Evolutionary conservation across 1,140 invertebrate genomes (phyloP).

Genomic region (Mylabris phalerata): DNA sequence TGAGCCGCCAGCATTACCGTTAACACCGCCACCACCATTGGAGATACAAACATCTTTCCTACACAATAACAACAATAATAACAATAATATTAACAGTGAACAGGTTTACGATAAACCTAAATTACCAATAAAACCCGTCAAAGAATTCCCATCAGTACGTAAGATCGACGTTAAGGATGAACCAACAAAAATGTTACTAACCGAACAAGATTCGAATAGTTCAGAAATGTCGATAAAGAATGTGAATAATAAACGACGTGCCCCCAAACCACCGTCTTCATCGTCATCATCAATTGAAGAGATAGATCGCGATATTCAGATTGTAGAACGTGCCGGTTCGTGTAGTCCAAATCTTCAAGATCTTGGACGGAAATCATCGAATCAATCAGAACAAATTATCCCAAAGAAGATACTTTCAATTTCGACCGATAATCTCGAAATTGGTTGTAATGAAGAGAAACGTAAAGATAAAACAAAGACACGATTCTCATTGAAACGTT

Average conservation of each 20-base stretch:
- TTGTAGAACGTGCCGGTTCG: slow-evolving; percentile 45
- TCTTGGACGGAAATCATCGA: slow-evolving; percentile 3
- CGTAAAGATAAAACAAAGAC: slow-evolving; percentile 57
- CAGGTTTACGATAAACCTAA: slow-evolving; percentile 53
- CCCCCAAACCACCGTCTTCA: slow-evolving; percentile 54
- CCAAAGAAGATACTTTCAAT: slow-evolving; percentile 60
- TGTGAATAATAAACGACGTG: slow-evolving; percentile 45
- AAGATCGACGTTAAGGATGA: slow-evolving; percentile 19
- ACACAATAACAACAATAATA: slow-evolving; percentile 50
- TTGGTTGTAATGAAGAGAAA: slow-evolving; percentile 47
- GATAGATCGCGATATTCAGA: not conserved
- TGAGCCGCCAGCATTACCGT: slow-evolving; percentile 57
- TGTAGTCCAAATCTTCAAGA: slow-evolving; percentile 53
- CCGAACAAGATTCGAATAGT: slow-evolving; percentile 49
- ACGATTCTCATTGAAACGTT: slow-evolving; percentile 76
- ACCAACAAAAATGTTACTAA: slow-evolving; percentile 41
- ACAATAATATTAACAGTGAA: slow-evolving; percentile 39
- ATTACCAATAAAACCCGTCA: slow-evolving; percentile 52
- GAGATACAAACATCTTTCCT: slow-evolving; percentile 59
- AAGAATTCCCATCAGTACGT: slow-evolving; percentile 6
- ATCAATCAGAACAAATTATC: slow-evolving; percentile 53
- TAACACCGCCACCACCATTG: slow-evolving; percentile 52
- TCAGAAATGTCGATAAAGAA: slow-evolving; percentile 37
- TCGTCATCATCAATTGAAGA: slow-evolving; percentile 25
- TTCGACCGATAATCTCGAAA: slow-evolving; percentile 61